Conservation (phyloP, 2,888 invertebrate genomes). For the Sminthurides aquaticus region DNA sequence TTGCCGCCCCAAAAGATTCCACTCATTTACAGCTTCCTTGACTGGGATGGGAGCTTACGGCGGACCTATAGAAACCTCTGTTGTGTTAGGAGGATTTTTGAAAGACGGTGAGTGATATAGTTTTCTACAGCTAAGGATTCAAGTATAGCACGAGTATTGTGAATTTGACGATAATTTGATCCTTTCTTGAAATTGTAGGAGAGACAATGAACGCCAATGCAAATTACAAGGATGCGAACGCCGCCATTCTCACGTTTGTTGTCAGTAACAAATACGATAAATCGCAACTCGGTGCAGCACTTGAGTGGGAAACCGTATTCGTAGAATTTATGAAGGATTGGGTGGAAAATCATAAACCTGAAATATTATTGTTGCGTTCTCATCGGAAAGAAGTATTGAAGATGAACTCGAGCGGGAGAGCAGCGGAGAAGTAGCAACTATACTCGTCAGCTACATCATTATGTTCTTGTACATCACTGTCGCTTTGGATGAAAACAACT, state of each 20-base stretch:
- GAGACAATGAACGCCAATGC: conserved; percentile 18
- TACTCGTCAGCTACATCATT: conserved; percentile 76
- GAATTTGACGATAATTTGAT: neutral
- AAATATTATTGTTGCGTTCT: conserved; percentile 76
- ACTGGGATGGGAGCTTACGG: conserved; percentile 78
- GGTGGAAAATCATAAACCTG: conserved; percentile 56
- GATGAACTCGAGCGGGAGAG: conserved; percentile 86
- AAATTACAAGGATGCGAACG: conserved; percentile 66
- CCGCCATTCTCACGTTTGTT: conserved; percentile 80
- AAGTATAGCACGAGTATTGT: too few species aligned
- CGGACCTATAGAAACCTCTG: conserved; percentile 85
- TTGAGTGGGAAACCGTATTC: conserved; percentile 71
- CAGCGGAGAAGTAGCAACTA: conserved; percentile 73
- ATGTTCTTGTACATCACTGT: conserved; percentile 90
- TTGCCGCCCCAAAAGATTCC: conserved; percentile 46
- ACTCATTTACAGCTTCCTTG: conserved; percentile 38
- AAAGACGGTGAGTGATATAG: conserved; percentile 54
- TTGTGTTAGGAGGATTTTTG: conserved; percentile 84
- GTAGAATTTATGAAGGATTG: conserved; percentile 75
- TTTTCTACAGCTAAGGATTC: too few species aligned
- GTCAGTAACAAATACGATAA: conserved; percentile 82
- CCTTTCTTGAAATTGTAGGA: conserved; percentile 8
- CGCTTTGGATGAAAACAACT: conserved; percentile 62
- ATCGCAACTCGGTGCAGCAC: conserved; percentile 62
- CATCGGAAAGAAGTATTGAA: conserved; percentile 85